Conservation (phyloP, 2,113 vertebrate species). For the Rhadina sibilatrix region DNA sequence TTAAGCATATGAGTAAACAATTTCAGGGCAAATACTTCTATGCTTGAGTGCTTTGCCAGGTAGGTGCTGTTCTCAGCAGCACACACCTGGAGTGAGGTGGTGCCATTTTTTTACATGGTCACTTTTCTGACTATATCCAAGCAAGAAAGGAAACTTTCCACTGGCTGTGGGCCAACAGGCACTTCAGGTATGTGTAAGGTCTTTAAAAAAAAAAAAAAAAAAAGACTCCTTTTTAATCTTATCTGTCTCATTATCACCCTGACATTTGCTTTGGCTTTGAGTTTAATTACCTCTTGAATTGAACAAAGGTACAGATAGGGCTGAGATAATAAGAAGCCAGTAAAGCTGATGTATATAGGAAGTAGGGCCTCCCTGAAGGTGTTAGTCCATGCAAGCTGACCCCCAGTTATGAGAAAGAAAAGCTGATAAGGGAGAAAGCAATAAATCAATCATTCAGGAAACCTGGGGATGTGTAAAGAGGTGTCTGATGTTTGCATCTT, state of each 20-base stretch:
- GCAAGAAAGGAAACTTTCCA: conserved; percentile 53
- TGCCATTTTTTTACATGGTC: conserved; percentile 30
- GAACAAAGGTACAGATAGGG: conserved; percentile 68
- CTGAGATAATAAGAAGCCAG: conserved; percentile 57
- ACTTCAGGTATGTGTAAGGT: conserved; percentile 52
- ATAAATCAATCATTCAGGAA: conserved; percentile 53
- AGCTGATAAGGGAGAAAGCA: conserved; percentile 39
- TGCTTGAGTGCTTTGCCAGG: conserved; percentile 31
- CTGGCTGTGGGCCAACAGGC: conserved; percentile 7
- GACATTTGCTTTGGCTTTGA: conserved; percentile 78
- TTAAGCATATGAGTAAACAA: conserved; percentile 49
- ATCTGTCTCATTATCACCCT: conserved; percentile 70
- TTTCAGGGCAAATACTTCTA: conserved; percentile 25
- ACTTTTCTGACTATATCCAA: conserved; percentile 4
- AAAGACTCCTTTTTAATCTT: background rate
- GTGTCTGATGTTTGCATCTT: conserved; percentile 68
- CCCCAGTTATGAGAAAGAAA: conserved; percentile 55
- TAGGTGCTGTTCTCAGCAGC: conserved; percentile 14
- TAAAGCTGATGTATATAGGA: conserved; percentile 51
- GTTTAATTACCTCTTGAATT: conserved; percentile 70
- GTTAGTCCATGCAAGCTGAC: conserved; percentile 59
- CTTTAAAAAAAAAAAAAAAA: background rate
- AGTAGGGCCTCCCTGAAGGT: conserved; percentile 56
- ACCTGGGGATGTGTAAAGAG: conserved; percentile 37
- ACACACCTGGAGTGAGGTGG: background rate